A percentile compares a stretch with the other conserved stretches of the same genome.
Conservation (phyloP, 1,140 invertebrate genomes). For the Dinoponera quadriceps region DNA sequence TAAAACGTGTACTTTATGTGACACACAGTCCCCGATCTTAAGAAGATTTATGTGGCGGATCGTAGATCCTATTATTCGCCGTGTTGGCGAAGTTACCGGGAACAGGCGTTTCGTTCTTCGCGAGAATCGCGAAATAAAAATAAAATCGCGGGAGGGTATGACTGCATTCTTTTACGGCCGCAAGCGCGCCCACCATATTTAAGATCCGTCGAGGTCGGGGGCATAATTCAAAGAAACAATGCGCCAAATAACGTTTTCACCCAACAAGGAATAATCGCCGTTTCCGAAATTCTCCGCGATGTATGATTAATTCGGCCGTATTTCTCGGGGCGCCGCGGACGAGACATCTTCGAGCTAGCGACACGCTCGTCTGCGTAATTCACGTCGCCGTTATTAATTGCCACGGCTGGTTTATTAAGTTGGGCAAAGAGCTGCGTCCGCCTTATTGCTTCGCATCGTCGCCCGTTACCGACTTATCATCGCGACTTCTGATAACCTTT, state of each 20-base stretch:
- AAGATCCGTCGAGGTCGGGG: conserved; percentile 41
- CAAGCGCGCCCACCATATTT: conserved; percentile 44
- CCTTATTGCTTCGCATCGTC: too few relatives aligned
- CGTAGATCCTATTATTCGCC: conserved; percentile 61
- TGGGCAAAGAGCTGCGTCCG: not conserved
- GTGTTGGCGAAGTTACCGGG: conserved; percentile 53
- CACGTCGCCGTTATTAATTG: conserved; percentile 32
- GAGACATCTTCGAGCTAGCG: conserved; percentile 7
- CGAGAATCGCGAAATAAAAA: conserved; percentile 61
- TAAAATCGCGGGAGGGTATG: conserved; percentile 50
- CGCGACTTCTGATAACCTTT: conserved; percentile 3
- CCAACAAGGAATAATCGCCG: conserved; percentile 12
- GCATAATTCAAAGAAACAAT: conserved; percentile 49
- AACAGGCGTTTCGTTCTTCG: conserved; percentile 54
- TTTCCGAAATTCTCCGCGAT: conserved; percentile 22
- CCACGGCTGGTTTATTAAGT: not conserved
- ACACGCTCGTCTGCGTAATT: not conserved
- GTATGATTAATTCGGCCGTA: conserved; percentile 22
- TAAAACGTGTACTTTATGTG: conserved; percentile 62
- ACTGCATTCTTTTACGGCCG: conserved; percentile 53
- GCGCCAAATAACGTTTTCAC: conserved; percentile 28
- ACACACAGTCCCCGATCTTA: conserved; percentile 56
- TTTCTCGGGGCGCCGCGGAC: not conserved
- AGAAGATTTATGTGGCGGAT: conserved; percentile 60
- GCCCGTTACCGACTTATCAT: not conserved